Evolutionary conservation across 2,888 invertebrate genomes (phyloP).

Genomic region (Caenorhabditis doughertyi): DNA sequence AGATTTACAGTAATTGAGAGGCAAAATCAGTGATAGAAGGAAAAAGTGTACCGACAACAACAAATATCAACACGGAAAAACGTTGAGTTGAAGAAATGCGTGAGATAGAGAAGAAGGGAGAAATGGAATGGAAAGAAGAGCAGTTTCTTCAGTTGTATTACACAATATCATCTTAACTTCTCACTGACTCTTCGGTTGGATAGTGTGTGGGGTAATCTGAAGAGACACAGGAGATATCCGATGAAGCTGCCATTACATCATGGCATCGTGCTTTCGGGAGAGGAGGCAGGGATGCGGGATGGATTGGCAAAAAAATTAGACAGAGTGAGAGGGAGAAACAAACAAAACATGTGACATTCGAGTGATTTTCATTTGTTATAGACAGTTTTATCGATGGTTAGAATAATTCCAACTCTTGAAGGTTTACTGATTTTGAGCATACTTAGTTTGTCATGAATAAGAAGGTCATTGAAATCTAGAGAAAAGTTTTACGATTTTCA

Average conservation of each 20-base stretch:
- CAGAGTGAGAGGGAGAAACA: constrained; percentile 8
- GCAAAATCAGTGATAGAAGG: neutral
- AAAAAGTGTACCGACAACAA: constrained; percentile 15
- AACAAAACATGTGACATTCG: constrained; percentile 42
- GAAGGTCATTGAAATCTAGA: too few relatives aligned
- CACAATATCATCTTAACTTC: constrained; percentile 56
- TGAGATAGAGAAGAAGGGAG: constrained; percentile 4
- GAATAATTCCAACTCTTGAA: too few relatives aligned
- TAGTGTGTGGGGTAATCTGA: constrained; percentile 1
- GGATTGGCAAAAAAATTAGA: constrained; percentile 33
- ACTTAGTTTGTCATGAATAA: too few relatives aligned
- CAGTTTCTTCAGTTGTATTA: constrained; percentile 59
- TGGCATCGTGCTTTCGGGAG: constrained; percentile 34
- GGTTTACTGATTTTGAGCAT: too few relatives aligned
- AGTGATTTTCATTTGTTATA: neutral
- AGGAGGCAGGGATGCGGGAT: constrained; percentile 17
- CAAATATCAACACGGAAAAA: constrained; percentile 40
- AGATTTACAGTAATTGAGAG: neutral
- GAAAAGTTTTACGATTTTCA: too few relatives aligned
- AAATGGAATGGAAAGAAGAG: constrained; percentile 22
- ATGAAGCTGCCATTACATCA: constrained; percentile 55
- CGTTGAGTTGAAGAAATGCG: constrained; percentile 14
- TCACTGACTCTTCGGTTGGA: neutral
- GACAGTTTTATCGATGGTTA: too few relatives aligned
- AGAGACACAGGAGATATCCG: constrained; percentile 41